Evolutionary conservation across 2,888 invertebrate genomes (phyloP).

Genomic region (Spodoptera littoralis): DNA sequence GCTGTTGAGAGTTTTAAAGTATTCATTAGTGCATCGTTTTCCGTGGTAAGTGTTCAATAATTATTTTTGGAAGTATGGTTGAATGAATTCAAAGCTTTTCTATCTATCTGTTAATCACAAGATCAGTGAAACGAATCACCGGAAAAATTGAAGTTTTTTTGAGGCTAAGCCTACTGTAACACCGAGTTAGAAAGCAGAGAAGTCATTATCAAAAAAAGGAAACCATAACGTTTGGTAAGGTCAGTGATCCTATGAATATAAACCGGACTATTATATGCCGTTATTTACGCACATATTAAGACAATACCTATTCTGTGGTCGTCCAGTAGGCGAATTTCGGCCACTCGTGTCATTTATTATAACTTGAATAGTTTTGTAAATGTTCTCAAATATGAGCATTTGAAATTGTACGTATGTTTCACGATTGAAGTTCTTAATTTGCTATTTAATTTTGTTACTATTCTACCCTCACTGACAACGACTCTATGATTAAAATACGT

Average conservation of each 20-base stretch:
- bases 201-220: slow-evolving; percentile 26
- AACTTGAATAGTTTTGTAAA: background rate
- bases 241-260: slow-evolving; percentile 15
- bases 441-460: no score
- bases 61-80: slow-evolving; percentile 53
- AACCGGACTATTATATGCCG: slow-evolving; percentile 2
- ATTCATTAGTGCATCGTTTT: slow-evolving; percentile 21
- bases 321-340: no score
- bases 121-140: slow-evolving; percentile 49
- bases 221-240: slow-evolving; percentile 1
- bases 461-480: no score
- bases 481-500: no score
- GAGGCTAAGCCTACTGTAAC: slow-evolving; percentile 2
- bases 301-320: background rate
- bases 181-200: slow-evolving; percentile 59
- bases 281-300: background rate
- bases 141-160: slow-evolving; percentile 54
- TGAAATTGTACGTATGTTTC: background rate
- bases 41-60: slow-evolving; percentile 10
- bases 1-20: slow-evolving; percentile 1
- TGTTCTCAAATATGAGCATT: background rate
- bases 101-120: slow-evolving; percentile 50
- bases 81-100: slow-evolving; percentile 55
- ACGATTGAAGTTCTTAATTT: no score
- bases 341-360: no score